Base-by-base conservation (phyloP, 1,140 invertebrate genomes). In the Batillaria attramentaria region DNA sequence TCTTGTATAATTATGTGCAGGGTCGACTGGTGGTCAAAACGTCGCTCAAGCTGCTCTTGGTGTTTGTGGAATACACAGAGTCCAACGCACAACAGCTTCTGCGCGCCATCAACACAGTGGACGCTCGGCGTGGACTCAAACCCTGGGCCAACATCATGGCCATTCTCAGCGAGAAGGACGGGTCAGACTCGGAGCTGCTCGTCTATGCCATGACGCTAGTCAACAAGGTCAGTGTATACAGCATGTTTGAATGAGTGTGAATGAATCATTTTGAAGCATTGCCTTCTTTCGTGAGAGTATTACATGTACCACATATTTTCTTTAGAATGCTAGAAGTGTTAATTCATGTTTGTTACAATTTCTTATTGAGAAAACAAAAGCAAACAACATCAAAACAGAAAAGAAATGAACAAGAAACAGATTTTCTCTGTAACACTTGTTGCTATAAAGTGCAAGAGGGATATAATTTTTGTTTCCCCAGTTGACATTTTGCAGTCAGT, bases 11-110 rank as follows among this genome's bases (percentile, higher is more conserved):
- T 83, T 97, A 96, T 92, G 93, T 93, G 87, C 81, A 94, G 93
- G 99, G 97, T 92, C 95, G 98, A 24, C 93, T 99, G 78, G 97
- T 99, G n/a, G 97, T 99, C 16, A 99, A 99, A 93, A 99, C 98
- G 3, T 97, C 98, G 0, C 93, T 99, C 66, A 99, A 99, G 90
- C 92, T 99, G 16, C 93, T 99, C 31, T 93, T 99, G 75, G 97
- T 99, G 10, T 99, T 99, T 92, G 97, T 99, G 18, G 98, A 99
- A 91, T 99, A 99, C 91, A 96, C 96, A 18, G 98, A 99, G 87
- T 94, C 95, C 65, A 99, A 99, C 92, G 97, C 97, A 81, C 81
- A 81, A 42, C 87, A 90, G 42, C 82, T 91, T 20, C 70, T 90
- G 43, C 95, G 96, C 84, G 98, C 98, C 24, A 95, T 99, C 54